Percentiles rank a stretch among this genome's conserved stretches.
Evolutionary conservation across 2,797 vertebrate genomes (phyloP).

Genomic region (Ceryle rudis): DNA sequence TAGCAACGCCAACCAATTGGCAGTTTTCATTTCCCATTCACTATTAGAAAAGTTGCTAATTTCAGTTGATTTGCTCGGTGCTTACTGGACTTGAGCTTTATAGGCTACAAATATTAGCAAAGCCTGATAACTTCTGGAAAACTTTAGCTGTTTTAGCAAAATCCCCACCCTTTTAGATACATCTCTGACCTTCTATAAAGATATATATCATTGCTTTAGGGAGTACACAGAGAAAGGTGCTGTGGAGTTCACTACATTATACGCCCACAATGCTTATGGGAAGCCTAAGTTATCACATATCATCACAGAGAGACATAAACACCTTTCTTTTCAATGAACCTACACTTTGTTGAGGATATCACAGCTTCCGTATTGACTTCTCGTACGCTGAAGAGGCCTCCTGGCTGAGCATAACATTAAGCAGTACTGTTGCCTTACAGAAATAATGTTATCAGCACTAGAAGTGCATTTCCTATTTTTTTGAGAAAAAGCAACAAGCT

Average conservation of each 20-base stretch:
- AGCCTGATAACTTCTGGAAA: background rate
- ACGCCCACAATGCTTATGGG: rapidly evolving
- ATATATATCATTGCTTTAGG: background rate
- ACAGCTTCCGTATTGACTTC: background rate
- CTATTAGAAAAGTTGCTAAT: background rate
- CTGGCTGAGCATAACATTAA: slow-evolving; percentile 37
- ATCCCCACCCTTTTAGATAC: background rate
- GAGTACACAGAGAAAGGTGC: background rate
- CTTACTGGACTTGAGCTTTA: background rate
- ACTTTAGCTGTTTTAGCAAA: background rate
- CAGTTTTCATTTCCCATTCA: background rate
- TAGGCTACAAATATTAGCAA: background rate
- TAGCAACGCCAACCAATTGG: background rate
- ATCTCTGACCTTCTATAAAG: background rate
- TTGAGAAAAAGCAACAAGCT: background rate
- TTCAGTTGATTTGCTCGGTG: background rate
- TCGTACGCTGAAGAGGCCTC: background rate
- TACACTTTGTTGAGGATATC: background rate
- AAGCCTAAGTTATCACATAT: background rate
- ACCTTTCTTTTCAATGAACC: background rate
- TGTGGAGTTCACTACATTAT: background rate
- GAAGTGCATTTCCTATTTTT: background rate
- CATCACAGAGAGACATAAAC: background rate
- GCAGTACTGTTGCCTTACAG: background rate
- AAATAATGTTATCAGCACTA: slow-evolving; percentile 16